Conservation (phyloP, 2,888 invertebrate species). For the Lepeophtheirus nordmannii region DNA sequence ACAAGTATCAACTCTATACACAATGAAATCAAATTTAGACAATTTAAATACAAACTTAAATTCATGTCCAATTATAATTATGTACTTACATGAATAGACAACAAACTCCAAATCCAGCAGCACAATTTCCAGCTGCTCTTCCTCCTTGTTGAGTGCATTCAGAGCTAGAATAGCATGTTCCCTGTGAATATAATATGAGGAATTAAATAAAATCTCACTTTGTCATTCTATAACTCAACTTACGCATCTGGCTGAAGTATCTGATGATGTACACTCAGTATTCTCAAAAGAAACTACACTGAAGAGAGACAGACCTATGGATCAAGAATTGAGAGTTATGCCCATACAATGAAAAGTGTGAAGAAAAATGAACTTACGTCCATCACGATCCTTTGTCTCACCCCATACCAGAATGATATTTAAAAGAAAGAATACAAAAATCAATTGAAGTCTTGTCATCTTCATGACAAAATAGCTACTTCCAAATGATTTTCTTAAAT, state of each 20-base stretch:
- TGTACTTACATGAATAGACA: not conserved
- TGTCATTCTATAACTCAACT: too few relatives aligned
- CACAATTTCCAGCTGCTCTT: not conserved
- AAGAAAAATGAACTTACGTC: not conserved
- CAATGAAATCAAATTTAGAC: not conserved
- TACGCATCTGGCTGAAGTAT: too few relatives aligned
- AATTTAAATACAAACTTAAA: not conserved
- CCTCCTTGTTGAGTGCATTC: not conserved
- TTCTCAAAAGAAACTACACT: not conserved
- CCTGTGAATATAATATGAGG: not conserved
- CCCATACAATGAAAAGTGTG: not conserved
- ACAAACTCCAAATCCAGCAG: not conserved
- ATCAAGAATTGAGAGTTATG: not conserved
- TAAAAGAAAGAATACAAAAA: too few relatives aligned
- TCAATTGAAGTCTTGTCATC: too few relatives aligned
- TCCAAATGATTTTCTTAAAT: too few relatives aligned
- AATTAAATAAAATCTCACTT: too few relatives aligned
- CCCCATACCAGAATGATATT: not conserved
- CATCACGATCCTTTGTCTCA: not conserved
- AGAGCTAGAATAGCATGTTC: not conserved
- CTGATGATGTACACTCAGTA: not conserved
- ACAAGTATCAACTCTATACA: not conserved
- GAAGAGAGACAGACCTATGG: not conserved
- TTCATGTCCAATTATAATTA: not conserved
- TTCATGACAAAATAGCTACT: too few relatives aligned